Conservation (phyloP, 2,113 vertebrate genomes). For the Marmota flaviventris region DNA sequence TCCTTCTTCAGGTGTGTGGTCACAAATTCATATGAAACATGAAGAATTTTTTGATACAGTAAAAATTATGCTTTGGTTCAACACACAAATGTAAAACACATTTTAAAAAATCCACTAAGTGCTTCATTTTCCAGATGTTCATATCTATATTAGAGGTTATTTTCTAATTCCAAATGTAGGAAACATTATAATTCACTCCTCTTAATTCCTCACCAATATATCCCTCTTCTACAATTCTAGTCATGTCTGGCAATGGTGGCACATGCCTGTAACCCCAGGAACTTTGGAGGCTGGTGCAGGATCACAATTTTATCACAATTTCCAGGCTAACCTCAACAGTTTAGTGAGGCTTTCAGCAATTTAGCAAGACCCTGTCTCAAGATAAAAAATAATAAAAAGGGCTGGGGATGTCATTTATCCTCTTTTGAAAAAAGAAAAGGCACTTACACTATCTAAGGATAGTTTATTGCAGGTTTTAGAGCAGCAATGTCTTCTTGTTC, state of each 20-base stretch:
- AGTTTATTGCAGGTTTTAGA: neutral
- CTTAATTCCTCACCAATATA: neutral
- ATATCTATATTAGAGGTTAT: neutral
- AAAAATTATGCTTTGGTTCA: neutral
- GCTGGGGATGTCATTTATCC: no score
- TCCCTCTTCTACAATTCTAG: neutral
- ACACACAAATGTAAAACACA: neutral
- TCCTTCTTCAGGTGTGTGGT: neutral
- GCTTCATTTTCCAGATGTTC: neutral
- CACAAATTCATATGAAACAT: neutral
- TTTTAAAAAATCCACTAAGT: neutral
- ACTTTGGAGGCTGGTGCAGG: no score
- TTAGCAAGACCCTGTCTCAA: no score
- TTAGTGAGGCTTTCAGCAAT: no score
- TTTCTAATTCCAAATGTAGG: neutral
- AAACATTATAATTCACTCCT: neutral
- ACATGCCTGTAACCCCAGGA: no score
- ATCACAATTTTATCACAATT: no score
- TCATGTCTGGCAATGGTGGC: no score
- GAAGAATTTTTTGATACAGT: neutral
- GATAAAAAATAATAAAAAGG: no score
- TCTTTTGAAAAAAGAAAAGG: neutral
- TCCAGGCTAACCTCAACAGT: no score
- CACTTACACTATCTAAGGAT: neutral
- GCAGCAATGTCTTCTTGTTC: neutral